Evolutionary conservation across 2,113 vertebrate species (phyloP).

Genomic region (Lonchura striata): DNA sequence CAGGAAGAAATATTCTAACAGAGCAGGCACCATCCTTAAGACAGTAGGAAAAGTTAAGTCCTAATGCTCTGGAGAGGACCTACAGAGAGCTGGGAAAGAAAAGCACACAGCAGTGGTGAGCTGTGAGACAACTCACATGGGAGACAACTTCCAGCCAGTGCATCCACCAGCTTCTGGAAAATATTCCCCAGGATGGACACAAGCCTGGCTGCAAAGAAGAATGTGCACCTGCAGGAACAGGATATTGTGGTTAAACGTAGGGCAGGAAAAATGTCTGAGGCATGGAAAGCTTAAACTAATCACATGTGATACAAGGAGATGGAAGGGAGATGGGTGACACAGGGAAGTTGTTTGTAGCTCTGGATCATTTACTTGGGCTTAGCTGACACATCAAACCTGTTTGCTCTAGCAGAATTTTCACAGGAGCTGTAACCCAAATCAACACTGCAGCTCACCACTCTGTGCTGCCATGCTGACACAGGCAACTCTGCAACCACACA

Average conservation of each 20-base stretch:
- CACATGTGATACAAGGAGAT: rapidly evolving
- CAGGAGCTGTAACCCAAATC: background rate
- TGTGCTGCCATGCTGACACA: background rate
- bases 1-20: background rate
- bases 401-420: background rate
- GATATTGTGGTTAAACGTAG: conserved; percentile 35
- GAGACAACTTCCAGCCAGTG: background rate
- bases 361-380: background rate
- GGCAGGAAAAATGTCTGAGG: background rate
- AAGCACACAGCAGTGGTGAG: background rate
- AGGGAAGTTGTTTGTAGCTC: background rate
- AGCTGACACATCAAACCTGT: background rate
- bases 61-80: background rate
- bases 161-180: conserved; percentile 1
- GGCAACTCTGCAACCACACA: background rate
- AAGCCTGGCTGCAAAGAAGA: background rate
- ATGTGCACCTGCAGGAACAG: conserved; percentile 47
- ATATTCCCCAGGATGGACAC: background rate
- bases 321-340: background rate
- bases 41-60: background rate
- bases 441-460: background rate
- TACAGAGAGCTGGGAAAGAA: background rate
- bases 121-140: background rate
- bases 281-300: background rate
- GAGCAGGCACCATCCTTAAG: background rate